These are phyloP conservation scores for Gandaritis pyraliata DNA, from an alignment of 2,888 invertebrate species.

Conservation along the genomic window DNA sequence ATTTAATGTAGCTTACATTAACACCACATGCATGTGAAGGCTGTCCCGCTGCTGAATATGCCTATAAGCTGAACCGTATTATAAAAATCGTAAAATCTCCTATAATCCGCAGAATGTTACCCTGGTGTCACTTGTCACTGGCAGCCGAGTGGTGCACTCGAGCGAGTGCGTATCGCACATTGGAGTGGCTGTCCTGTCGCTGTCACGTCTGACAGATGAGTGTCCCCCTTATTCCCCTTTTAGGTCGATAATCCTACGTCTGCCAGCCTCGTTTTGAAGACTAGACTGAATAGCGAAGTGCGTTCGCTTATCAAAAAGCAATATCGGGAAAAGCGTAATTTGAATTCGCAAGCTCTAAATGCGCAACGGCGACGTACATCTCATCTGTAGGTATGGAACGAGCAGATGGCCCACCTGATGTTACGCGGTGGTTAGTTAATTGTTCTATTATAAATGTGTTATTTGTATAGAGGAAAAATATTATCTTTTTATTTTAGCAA, in stretches of 20 bases:
- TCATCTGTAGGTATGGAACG: too few species aligned
- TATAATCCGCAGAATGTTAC: conserved; percentile 32
- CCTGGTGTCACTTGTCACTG: conserved; percentile 42
- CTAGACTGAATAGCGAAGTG: conserved; percentile 14
- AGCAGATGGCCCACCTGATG: too few species aligned
- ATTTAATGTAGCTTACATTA: too few species aligned
- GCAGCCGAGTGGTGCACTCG: conserved; percentile 47
- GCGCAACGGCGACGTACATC: background rate
- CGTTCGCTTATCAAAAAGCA: conserved; percentile 13
- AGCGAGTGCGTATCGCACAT: conserved; percentile 52
- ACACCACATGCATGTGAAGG: too few species aligned
- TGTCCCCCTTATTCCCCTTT: conserved; percentile 22
- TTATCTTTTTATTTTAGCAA: background rate
- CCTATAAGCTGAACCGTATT: background rate
- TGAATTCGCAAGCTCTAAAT: background rate
- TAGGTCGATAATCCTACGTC: conserved; percentile 23
- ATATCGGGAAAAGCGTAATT: conserved; percentile 9
- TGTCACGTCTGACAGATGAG: conserved; percentile 51
- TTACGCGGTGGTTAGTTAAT: too few species aligned
- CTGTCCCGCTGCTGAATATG: background rate
- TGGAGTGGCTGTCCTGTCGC: conserved; percentile 56
- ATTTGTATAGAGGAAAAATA: background rate
- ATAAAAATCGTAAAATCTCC: conserved; percentile 16
- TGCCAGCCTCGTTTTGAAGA: conserved; percentile 11
- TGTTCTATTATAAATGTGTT: too few species aligned